Evolutionary conservation across 2,888 invertebrate genomes (phyloP).

Genomic region (Exephanes ischioxanthus): DNA sequence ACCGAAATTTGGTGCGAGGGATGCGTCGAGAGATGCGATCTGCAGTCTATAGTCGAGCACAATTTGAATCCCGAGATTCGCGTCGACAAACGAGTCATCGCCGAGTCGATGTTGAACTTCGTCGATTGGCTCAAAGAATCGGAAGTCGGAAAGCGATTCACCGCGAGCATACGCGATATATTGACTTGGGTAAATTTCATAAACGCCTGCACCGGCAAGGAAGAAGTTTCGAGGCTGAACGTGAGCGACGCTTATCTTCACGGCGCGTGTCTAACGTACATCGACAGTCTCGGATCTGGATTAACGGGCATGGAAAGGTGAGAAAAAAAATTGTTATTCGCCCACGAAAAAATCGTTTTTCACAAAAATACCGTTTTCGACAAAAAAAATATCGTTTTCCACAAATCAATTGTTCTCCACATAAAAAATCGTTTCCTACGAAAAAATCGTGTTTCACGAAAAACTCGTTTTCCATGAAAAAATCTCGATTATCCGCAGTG

Average conservation of each 20-base stretch:
- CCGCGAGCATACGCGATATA: slow-evolving; percentile 96
- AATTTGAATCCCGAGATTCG: slow-evolving; percentile 89
- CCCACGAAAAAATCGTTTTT: neutral
- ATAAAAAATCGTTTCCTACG: slow-evolving; percentile 78
- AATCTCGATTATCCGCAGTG: slow-evolving; percentile 72
- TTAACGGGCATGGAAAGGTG: slow-evolving; percentile 90
- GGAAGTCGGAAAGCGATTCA: slow-evolving; percentile 91
- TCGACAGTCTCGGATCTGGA: slow-evolving; percentile 97
- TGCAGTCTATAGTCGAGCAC: slow-evolving; percentile 92
- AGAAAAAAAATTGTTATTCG: slow-evolving; percentile 81
- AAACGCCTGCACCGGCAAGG: slow-evolving; percentile 86
- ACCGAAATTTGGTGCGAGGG: slow-evolving; percentile 99
- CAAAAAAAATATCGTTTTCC: slow-evolving; percentile 72
- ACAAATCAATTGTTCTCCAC: neutral
- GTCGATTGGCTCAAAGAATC: slow-evolving; percentile 91
- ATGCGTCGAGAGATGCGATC: slow-evolving; percentile 90
- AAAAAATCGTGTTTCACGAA: slow-evolving; percentile 77
- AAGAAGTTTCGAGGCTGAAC: slow-evolving; percentile 79
- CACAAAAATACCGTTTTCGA: neutral
- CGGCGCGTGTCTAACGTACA: slow-evolving; percentile 95
- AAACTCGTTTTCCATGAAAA: neutral
- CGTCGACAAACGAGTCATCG: slow-evolving; percentile 87
- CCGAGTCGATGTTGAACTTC: slow-evolving; percentile 92
- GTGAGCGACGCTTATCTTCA: slow-evolving; percentile 92
- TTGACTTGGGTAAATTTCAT: slow-evolving; percentile 97